phyloP scores from a whole-genome alignment of 2,888 invertebrate genomes.

The Gortyna flavago region DNA sequence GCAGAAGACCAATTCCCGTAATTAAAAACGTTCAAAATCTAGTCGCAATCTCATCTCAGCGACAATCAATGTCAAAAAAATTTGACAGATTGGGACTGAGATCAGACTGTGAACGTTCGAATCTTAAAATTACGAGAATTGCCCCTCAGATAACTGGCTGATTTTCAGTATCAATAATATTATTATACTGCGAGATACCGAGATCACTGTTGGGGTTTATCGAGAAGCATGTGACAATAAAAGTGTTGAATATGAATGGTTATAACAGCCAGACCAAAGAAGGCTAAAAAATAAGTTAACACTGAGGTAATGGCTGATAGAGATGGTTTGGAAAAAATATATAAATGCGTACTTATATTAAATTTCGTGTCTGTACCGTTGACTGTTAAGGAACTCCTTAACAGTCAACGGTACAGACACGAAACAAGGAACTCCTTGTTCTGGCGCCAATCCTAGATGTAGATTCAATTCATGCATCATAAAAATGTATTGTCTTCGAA shows the following conservation, averaged over 20 bases:
- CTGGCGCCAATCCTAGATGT: neutral
- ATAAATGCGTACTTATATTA: no score
- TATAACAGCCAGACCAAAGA: neutral
- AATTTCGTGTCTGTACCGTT: neutral
- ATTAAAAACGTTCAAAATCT: neutral
- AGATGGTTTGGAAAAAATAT: neutral
- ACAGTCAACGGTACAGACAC: no score
- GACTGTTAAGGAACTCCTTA: no score
- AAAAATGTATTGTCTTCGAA: neutral
- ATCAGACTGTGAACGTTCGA: no score
- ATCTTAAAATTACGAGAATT: neutral
- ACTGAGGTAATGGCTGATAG: neutral
- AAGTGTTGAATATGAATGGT: neutral
- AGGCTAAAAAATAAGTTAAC: neutral
- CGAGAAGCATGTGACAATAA: neutral
- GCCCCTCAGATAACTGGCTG: neutral
- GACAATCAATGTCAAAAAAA: neutral
- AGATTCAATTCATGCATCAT: neutral
- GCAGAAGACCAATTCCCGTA: neutral
- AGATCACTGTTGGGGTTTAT: neutral
- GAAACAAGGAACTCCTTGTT: no score
- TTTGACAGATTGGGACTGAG: no score
- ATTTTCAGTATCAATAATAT: slow-evolving; percentile 1
- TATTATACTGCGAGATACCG: neutral
- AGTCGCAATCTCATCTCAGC: neutral